Conservation (phyloP, 2,797 vertebrate genomes). For the Syndactyla subalaris region DNA sequence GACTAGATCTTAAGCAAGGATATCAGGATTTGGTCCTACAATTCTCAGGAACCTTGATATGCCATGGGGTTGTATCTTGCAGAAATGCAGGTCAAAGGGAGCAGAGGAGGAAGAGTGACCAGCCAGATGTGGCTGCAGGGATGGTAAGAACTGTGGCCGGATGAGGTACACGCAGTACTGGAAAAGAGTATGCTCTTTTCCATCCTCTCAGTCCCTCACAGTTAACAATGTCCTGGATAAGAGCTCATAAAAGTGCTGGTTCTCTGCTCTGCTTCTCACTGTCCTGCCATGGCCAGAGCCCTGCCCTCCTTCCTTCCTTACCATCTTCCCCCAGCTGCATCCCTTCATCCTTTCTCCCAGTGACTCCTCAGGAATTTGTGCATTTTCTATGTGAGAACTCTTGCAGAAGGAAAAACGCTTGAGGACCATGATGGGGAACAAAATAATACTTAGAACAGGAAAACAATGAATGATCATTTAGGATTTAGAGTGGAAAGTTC, state of each 20-base stretch:
- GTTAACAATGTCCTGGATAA: background rate
- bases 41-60: background rate
- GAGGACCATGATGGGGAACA: background rate
- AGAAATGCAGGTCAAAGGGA: background rate
- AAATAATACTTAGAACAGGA: background rate
- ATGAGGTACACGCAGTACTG: background rate
- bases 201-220: background rate
- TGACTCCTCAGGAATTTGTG: background rate
- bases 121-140: background rate
- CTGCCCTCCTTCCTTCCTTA: background rate
- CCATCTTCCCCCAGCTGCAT: background rate
- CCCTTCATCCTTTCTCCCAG: background rate
- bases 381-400: background rate
- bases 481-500: background rate
- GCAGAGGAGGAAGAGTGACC: background rate
- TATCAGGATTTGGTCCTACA: background rate
- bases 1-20: background rate
- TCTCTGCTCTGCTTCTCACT: background rate
- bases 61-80: background rate
- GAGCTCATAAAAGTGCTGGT: accelerated
- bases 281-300: background rate
- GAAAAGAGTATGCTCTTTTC: background rate
- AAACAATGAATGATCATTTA: background rate
- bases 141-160: background rate
- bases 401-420: background rate